Evolutionary conservation across 2,113 vertebrate genomes (phyloP), one percentile per base, ranked within the genome.

Genomic region (Salvelinus namaycush): DNA sequence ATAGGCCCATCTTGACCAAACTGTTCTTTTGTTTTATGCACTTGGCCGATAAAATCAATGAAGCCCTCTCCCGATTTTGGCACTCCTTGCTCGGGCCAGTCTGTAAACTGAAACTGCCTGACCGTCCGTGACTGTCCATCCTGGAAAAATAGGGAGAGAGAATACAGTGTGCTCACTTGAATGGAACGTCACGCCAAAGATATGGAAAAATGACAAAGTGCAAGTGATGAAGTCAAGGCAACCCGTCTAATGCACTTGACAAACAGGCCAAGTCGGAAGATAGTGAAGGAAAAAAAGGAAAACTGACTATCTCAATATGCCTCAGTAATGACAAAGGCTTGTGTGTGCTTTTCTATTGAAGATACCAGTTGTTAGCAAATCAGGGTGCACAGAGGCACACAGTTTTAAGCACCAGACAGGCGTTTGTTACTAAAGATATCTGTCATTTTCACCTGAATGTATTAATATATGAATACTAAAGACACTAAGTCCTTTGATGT

Each of bases 21-120:
- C 87, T 99, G 98, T 86, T 99, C 97, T 93, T 99, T 99, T 79
- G 98, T 99, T 96, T 99, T 99, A 93, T 99, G 98, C 27, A 99
- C 98, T 94, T 99, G 98, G 82, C 98, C 97, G 16, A 99, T 99
- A 93, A 99, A 99, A 88, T 99, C 98, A 85, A 99, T 99, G 90
- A 99, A 99, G 78, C 98, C 98, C 93, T 99, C 98, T 89, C 98
- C 98, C 77, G 98, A 99, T 89, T 99, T 99, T 92, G 98, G 97
- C 91, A 99, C 97, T 89, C 98, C 98, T 95, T 99, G 98, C 76
- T 99, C 97, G 27, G 98, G 98, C 97, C 98, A 99, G 92, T 99
- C 97, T 44, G 97, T 99, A 92, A 99, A 99, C 94, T 99, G 98
- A 92, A 99, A 99, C 90, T 99, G 98, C 82, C 98, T 93, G 73